Percentiles rank a stretch among this genome's conserved stretches.
phyloP scores from a whole-genome alignment of 2,888 invertebrate genomes.

The Stramonita haemastoma region DNA sequence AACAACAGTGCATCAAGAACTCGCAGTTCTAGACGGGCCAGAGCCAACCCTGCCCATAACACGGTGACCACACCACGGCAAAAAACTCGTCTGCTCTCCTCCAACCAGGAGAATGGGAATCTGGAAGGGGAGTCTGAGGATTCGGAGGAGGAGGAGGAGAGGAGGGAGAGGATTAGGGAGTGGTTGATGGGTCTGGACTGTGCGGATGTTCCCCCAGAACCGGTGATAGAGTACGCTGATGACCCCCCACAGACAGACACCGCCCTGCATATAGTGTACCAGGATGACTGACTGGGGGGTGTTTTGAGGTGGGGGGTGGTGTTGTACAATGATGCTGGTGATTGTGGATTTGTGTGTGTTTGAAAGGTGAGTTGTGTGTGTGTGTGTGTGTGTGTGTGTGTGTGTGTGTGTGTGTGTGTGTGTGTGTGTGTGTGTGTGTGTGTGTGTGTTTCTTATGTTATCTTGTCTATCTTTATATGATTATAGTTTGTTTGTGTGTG shows the following conservation, averaged over 20 bases:
- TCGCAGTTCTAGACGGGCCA: no score
- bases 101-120: neutral
- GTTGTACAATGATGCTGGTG: no score
- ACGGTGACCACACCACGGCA: neutral
- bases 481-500: no score
- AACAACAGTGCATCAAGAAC: no score
- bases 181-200: conserved; percentile 54
- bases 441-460: no score
- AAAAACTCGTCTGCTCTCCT: conserved; percentile 5
- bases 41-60: neutral
- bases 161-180: conserved; percentile 45
- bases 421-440: no score
- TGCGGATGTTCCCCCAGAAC: conserved; percentile 50
- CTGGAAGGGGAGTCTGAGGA: neutral
- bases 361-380: no score
- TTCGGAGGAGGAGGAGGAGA: conserved; percentile 40
- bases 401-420: no score
- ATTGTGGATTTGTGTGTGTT: no score
- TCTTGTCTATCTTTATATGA: no score
- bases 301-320: no score
- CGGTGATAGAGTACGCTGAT: conserved; percentile 55
- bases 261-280: conserved; percentile 62
- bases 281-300: conserved; percentile 46
- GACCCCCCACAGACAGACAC: conserved; percentile 62
- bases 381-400: no score